Evolutionary conservation across 2,113 vertebrate genomes (phyloP).

Genomic region (Acanthisitta chloris): DNA sequence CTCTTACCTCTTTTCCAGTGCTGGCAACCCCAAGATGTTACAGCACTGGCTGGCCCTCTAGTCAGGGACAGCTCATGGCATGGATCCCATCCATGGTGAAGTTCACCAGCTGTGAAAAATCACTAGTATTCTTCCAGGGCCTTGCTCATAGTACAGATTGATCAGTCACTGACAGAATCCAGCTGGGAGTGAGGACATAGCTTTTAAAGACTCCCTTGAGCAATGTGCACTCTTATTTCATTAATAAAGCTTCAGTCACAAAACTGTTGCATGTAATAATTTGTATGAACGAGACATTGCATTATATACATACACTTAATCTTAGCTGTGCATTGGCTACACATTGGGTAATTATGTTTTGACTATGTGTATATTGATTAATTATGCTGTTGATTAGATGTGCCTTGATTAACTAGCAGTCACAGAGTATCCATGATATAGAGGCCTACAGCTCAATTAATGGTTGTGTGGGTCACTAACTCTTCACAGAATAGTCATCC

Average conservation of each 20-base stretch:
- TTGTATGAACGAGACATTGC: not conserved
- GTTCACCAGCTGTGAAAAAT: not conserved
- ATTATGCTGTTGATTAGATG: not conserved
- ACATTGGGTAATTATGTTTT: not conserved
- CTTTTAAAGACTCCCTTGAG: not conserved
- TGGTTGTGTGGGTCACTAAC: not conserved
- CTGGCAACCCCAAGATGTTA: not conserved
- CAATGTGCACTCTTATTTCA: not conserved
- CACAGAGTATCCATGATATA: not conserved
- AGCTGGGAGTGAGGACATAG: not conserved
- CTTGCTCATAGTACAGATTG: not conserved
- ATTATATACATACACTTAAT: not conserved
- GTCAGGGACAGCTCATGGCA: rapidly evolving
- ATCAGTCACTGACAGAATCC: not conserved
- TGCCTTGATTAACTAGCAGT: not conserved
- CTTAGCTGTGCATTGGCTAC: not conserved
- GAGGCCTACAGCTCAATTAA: rapidly evolving
- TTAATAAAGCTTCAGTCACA: not conserved
- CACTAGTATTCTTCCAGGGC: not conserved
- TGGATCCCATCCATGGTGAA: not conserved
- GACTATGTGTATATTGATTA: not conserved
- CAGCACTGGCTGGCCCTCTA: not conserved
- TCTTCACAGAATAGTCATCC: not conserved
- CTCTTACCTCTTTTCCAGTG: rapidly evolving
- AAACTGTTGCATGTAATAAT: not conserved